These are phyloP conservation scores for Poliocrania exsul DNA, from an alignment of 2,797 vertebrate species.

Conservation along the genomic window DNA sequence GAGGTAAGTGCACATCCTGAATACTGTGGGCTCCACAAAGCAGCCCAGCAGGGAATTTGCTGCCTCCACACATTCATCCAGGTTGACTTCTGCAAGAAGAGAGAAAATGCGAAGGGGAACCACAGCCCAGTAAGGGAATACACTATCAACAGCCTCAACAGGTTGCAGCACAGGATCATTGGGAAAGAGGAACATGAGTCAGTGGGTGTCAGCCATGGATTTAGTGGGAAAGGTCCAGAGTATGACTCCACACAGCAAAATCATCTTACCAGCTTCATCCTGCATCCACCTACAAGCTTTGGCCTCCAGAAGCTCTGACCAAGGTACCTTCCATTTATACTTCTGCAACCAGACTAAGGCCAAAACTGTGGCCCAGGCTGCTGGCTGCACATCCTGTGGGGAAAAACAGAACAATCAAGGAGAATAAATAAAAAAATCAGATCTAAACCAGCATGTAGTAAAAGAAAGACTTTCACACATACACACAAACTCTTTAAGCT, in stretches of 20 bases:
- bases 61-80: background rate
- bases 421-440: background rate
- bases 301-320: background rate
- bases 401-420: background rate
- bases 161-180: background rate
- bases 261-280: background rate
- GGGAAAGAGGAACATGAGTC: background rate
- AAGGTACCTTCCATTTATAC: background rate
- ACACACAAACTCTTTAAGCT: background rate
- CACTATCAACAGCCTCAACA: background rate
- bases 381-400: background rate
- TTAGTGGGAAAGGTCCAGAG: background rate
- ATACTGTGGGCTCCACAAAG: background rate
- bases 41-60: background rate
- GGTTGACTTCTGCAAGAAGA: background rate
- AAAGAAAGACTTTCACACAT: background rate
- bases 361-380: background rate
- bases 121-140: background rate
- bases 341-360: background rate
- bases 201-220: background rate
- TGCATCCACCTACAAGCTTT: background rate
- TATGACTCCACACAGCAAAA: background rate
- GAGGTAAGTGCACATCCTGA: background rate
- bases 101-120: background rate
- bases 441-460: background rate